Evolutionary conservation across 2,113 vertebrate species (phyloP).

Genomic region (Porphyrio hochstetteri): DNA sequence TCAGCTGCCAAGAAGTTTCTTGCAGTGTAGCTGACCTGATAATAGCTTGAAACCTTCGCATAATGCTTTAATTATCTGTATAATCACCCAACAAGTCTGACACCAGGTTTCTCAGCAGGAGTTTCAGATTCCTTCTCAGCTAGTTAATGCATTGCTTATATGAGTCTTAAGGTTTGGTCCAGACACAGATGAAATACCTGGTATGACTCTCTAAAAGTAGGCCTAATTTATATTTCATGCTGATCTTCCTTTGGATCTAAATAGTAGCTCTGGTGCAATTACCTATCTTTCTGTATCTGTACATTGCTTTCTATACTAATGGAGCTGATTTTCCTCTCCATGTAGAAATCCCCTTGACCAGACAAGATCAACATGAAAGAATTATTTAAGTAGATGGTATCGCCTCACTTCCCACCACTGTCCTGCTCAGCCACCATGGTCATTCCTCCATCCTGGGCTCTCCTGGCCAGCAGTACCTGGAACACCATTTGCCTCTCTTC

Average conservation of each 20-base stretch:
- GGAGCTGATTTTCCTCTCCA: not conserved
- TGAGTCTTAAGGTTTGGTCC: not conserved
- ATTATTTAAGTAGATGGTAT: not conserved
- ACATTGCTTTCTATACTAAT: not conserved
- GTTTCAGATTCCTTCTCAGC: not conserved
- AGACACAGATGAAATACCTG: not conserved
- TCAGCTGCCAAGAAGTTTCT: not conserved
- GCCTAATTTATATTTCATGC: not conserved
- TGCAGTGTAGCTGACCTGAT: not conserved
- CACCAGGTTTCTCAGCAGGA: not conserved
- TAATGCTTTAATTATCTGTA: not conserved
- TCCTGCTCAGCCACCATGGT: not conserved
- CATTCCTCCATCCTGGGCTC: not conserved
- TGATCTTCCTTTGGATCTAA: not conserved
- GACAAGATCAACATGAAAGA: not conserved
- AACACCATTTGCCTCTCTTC: not conserved
- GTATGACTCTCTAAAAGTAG: not conserved
- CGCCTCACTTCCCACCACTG: not conserved
- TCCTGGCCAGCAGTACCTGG: not conserved
- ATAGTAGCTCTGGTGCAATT: not conserved
- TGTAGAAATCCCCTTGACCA: not conserved
- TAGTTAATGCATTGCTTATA: not conserved
- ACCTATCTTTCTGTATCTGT: not conserved
- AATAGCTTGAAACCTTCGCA: not conserved
- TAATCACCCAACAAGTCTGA: conserved; percentile 8